Percentiles rank a stretch among this genome's conserved stretches.
Evolutionary conservation across 2,888 invertebrate genomes (phyloP).

Genomic region (Netelia fuscicornis): DNA sequence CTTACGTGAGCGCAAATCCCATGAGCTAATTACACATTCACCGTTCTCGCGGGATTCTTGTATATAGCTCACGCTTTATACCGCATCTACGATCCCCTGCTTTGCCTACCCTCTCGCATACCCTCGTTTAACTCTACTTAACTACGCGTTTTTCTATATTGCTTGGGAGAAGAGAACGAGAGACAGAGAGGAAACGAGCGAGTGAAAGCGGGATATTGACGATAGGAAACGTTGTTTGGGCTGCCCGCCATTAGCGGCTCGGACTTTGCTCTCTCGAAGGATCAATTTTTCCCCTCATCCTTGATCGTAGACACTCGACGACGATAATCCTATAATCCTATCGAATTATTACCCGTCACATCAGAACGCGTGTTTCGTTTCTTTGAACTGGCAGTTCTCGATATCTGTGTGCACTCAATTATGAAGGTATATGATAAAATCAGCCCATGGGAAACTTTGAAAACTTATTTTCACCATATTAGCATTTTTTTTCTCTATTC

Average conservation of each 20-base stretch:
- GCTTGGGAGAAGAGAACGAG: not conserved
- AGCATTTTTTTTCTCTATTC: not conserved
- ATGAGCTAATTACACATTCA: slow-evolving; percentile 75
- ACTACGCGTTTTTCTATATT: slow-evolving; percentile 57
- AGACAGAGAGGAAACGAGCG: not conserved
- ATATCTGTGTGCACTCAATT: not conserved
- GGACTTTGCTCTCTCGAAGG: slow-evolving; percentile 46
- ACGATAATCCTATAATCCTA: slow-evolving; percentile 24
- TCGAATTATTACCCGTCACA: not conserved
- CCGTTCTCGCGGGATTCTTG: slow-evolving; percentile 48
- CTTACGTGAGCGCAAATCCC: slow-evolving; percentile 72
- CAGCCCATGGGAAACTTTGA: not conserved
- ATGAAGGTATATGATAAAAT: not conserved
- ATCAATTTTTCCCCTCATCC: slow-evolving; percentile 33
- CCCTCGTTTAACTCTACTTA: slow-evolving; percentile 76
- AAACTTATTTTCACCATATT: too few relatives aligned
- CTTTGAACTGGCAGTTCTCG: not conserved
- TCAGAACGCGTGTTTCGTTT: not conserved
- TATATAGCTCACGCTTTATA: slow-evolving; percentile 13
- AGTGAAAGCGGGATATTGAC: not conserved
- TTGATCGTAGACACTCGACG: not conserved
- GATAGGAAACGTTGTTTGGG: slow-evolving; percentile 72
- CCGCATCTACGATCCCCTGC: slow-evolving; percentile 46
- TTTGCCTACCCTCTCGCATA: slow-evolving; percentile 57
- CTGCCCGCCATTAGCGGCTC: slow-evolving; percentile 77